Conservation (phyloP, 2,797 vertebrate species). For the Centroberyx gerrardi region DNA sequence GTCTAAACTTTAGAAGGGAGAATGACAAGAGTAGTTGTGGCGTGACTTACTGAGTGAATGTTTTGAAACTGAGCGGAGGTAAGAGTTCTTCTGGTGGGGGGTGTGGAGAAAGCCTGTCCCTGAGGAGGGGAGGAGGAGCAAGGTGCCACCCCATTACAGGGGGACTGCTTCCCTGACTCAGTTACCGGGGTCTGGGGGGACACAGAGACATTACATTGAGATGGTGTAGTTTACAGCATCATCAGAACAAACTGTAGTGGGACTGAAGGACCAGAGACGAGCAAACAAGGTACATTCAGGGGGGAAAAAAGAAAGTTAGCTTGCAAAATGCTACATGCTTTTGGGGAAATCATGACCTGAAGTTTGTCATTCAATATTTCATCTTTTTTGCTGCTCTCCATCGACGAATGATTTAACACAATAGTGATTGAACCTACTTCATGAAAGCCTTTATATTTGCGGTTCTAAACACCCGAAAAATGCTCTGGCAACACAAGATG, state of each 20-base stretch:
- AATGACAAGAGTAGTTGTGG: not conserved
- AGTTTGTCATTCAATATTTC: no score
- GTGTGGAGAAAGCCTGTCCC: slow-evolving; percentile 84
- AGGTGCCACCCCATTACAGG: slow-evolving; percentile 80
- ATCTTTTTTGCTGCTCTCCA: no score
- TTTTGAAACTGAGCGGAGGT: slow-evolving; percentile 88
- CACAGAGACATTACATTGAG: not conserved
- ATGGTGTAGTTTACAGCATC: not conserved
- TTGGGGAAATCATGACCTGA: no score
- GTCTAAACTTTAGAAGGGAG: not conserved
- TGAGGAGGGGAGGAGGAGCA: slow-evolving; percentile 67
- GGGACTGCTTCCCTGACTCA: slow-evolving; percentile 79
- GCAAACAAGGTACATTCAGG: not conserved
- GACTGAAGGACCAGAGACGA: not conserved
- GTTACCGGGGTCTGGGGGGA: slow-evolving; percentile 66
- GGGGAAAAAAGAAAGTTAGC: no score
- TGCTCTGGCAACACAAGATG: no score
- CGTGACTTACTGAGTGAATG: slow-evolving; percentile 91
- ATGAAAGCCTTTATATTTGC: no score
- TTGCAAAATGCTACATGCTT: no score
- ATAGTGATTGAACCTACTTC: no score
- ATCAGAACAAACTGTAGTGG: not conserved
- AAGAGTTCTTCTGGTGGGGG: slow-evolving; percentile 84
- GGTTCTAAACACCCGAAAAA: no score
- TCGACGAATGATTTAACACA: no score